Percentiles rank a stretch among this genome's conserved stretches.
Evolutionary conservation across 2,113 vertebrate species (phyloP).

Genomic region (Clinocottus analis): DNA sequence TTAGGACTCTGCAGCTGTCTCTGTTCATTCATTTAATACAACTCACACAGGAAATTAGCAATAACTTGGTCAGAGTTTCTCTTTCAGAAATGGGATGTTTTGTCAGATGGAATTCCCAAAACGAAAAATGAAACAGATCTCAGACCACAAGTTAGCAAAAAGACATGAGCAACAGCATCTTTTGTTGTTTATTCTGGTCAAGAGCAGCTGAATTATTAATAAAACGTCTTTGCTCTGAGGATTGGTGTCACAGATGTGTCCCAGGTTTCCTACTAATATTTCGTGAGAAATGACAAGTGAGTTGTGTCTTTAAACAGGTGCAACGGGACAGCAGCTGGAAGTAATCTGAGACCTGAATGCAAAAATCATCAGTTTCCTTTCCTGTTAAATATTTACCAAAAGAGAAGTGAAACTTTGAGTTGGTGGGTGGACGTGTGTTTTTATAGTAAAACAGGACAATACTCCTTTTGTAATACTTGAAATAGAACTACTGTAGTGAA

Average conservation of each 20-base stretch:
- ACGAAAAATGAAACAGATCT: neutral
- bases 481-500: neutral
- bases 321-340: neutral
- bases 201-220: neutral
- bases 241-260: neutral
- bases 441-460: neutral
- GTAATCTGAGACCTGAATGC: neutral
- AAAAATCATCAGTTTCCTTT: slow-evolving; percentile 45
- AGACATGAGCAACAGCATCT: no score
- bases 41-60: neutral
- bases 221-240: neutral
- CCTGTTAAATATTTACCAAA: neutral
- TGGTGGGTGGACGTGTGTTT: neutral
- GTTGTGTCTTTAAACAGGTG: neutral
- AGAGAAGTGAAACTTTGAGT: slow-evolving; percentile 42
- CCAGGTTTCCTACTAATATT: neutral
- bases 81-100: neutral
- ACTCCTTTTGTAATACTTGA: neutral
- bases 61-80: slow-evolving; percentile 18
- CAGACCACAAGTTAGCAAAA: neutral
- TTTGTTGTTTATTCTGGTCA: neutral
- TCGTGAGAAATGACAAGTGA: neutral
- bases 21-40: neutral
- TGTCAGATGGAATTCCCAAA: neutral
- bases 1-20: slow-evolving; percentile 1